Base-by-base conservation (phyloP, 2,888 invertebrate genomes). In the Melipona beecheii region DNA sequence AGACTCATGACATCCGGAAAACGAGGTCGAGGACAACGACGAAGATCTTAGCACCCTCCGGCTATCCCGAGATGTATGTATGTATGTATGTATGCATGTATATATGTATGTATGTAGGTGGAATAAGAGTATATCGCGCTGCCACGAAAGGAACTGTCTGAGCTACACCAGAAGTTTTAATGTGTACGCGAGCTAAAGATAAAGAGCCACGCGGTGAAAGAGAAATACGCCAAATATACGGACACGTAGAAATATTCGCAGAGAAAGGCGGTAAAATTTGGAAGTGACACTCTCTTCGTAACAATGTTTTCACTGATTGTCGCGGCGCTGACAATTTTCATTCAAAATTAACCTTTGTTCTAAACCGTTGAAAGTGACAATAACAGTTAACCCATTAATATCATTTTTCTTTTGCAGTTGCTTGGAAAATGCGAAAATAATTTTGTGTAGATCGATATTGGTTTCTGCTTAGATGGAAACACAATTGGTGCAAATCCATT, bases 21-120 rank as follows among this genome's bases (percentile, higher is more conserved):
- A 89, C 84, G 88, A 87, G 89, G 85, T 88, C 85, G 89, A 89
- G 89, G 89, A 85, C 84, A 82, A 85, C 80, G 84, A 83, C 81
- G 78, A 82, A 84, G 83, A 83, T 85, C 77, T 87, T 79, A 71
- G 80, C 80, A 78, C 62, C 81, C 72, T 71, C 71, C 52, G 79
- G 79, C 80, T 80, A 82, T 56, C 75, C 78, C 31, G 52, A 80
- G 9, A 60, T 21, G 11, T 56, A 0, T n/a, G 4, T 54, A 0
- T 54, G 21, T 21, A 0, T n/a, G 13, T 58, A n/a, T 58, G n/a
- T 58, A n/a, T n/a, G 4, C 2, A 15, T 17, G 11, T 24, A 0
- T 60, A 2, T 60, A 9, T 73, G n/a, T 65, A 11, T 52, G 31
- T 75, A 81, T 75, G 69, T 64, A 75, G 54, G 72, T 54, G 69